A percentile compares a stretch with the other conserved stretches of the same genome.
Evolutionary conservation across 2,113 vertebrate species (phyloP).

Genomic region (Atractosteus spatula): DNA sequence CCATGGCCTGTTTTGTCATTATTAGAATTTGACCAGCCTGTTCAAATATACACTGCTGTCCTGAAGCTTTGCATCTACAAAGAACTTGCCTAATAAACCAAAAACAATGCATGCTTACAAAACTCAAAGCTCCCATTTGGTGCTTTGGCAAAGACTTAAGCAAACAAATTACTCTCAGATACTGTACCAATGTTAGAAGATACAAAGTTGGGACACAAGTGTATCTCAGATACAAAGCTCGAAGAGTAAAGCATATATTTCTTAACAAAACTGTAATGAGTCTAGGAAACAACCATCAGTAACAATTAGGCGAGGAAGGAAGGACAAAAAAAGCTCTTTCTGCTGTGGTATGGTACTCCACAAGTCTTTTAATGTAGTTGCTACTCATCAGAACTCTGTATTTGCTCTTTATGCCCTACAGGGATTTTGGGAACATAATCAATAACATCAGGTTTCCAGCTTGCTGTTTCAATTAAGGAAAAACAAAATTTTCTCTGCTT

Average conservation of each 20-base stretch:
- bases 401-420: not conserved
- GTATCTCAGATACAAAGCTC: too few species aligned
- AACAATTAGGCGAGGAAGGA: too few species aligned
- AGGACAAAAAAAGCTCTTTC: not conserved
- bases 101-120: not conserved
- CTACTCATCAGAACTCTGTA: not conserved
- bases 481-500: conserved; percentile 19
- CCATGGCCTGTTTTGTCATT: too few species aligned
- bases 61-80: not conserved
- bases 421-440: not conserved
- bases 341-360: not conserved
- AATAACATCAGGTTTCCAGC: conserved; percentile 1
- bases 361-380: not conserved
- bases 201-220: not conserved
- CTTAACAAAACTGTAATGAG: too few species aligned
- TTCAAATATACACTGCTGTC: not conserved
- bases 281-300: too few species aligned
- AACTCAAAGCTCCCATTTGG: not conserved
- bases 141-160: not conserved
- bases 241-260: too few species aligned
- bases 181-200: not conserved
- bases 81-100: not conserved
- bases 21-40: too few species aligned
- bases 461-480: conserved; percentile 12
- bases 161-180: not conserved